Base-by-base conservation (phyloP, 1,140 invertebrate species). In the Papilio aristodemus region DNA sequence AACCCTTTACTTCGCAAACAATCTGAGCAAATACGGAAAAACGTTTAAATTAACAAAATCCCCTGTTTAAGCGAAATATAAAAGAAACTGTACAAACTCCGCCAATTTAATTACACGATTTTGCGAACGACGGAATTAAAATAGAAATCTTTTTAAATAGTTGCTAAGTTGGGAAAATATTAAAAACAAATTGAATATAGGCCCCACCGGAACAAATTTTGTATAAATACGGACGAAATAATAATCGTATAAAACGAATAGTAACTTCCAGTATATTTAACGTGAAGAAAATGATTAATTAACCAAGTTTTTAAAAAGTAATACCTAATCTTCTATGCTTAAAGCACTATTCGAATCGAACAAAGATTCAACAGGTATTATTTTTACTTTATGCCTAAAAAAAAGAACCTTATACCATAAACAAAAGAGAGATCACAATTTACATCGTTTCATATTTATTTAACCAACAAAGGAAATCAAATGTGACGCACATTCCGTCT, bases 391-490 rank as follows among this genome's bases (percentile, higher is more conserved):
- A 37, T 39, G 59, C 14, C 6, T 19, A 60, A 60, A 60, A n/a
- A 60, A 38, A 14, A 19, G 19, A 60, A 60, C 37, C n/a, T 60
- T 7, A 17, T 36, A n/a, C 36, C 62, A n/a, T 43, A 66, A 66
- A 66, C 62, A 50, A 66, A 50, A 46, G 63, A 5, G 43, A 66
- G 9, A 46, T 66, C 63, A 32, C 39, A 25, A 36, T 66, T 66
- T 50, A 66, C 63, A 39, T 39, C 25, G 50, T 59, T 64, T 41
- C 68, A 69, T 77, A 78, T 81, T 82, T 85, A 84, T 84, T 83
- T 81, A 75, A 74, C 71, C 80, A 84, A 89, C 87, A 89, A 89
- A 91, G 85, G 79, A 80, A 89, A 91, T 91, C 85, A 86, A 86
- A 87, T 84, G 86, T 88, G 87, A 87, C 85, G 79, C 81, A 79